Evolutionary conservation across 1,140 invertebrate species (phyloP), one percentile per base, ranked within the genome.

Genomic region (Ceratosolen solmsi): DNA sequence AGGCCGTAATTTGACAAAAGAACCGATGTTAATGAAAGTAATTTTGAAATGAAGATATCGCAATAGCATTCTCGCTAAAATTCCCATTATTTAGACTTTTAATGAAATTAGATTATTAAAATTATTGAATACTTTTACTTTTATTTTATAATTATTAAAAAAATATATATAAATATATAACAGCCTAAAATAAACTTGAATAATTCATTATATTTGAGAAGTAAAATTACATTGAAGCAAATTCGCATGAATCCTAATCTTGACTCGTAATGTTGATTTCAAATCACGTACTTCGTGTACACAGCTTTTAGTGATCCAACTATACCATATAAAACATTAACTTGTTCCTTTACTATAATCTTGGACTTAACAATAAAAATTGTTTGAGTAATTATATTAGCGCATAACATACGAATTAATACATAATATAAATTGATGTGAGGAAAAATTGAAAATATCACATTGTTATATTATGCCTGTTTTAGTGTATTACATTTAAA

Each of bases 171-270:
- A 38, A 68, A 68, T n/a, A 68, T 68, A 2, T 38, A 68, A n/a
- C 8, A 22, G 15, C 36, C 63, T n/a, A 38, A 68, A 68, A 68
- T 68, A 68, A 68, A 68, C 36, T 68, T 68, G 20, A 22, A 7
- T 7, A 36, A n/a, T 38, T 68, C 33, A 68, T 38, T 68, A 68
- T 33, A 33, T 38, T 38, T 68, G 33, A 68, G 63, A 68, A 68
- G 33, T 68, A 68, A 38, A 38, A 38, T 68, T 68, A 38, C 38
- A 33, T 38, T n/a, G 3, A 33, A 68, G 63, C 36, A n/a, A 38
- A 68, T 68, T 68, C 63, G 38, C 36, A 68, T 68, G 63, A 68
- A 68, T 68, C 33, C 63, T 68, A 68, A 68, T 68, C 36, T 68
- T 38, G 22, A 38, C 63, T 68, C 36, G 17, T n/a, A 22, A 38